Percentiles rank a stretch among this genome's conserved stretches.
Conservation (phyloP, 1,140 invertebrate species). For the Myzus persicae region DNA sequence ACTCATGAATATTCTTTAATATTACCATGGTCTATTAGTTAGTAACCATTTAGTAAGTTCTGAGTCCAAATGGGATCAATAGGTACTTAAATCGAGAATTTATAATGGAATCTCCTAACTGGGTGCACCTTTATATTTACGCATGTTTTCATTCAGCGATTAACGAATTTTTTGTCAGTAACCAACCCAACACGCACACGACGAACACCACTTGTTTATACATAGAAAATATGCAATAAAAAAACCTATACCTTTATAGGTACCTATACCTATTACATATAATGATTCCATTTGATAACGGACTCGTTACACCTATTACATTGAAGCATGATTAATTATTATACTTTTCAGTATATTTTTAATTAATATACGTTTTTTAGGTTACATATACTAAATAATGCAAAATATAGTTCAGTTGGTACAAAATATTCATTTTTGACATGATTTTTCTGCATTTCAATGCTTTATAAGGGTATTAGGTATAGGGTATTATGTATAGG, state of each 20-base stretch:
- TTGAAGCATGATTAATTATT: neutral
- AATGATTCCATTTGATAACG: neutral
- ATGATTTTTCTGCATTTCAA: neutral
- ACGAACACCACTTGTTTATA: slow-evolving; percentile 45
- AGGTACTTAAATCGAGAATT: neutral
- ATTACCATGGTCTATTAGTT: neutral
- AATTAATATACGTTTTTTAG: neutral
- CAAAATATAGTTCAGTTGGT: neutral
- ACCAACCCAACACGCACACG: neutral
- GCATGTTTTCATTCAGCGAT: neutral
- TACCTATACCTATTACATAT: neutral
- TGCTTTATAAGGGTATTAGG: neutral
- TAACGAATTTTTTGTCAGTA: neutral
- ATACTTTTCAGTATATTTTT: neutral
- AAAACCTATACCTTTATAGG: neutral
- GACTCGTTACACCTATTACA: neutral
- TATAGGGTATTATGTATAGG: too few species aligned
- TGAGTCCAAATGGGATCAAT: neutral
- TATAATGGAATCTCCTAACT: neutral
- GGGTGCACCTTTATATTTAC: neutral
- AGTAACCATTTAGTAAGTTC: neutral
- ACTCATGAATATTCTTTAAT: neutral
- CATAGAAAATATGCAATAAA: slow-evolving; percentile 31
- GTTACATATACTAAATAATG: neutral
- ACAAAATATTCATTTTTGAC: neutral